Percentiles rank a stretch among this genome's conserved stretches.
These are phyloP conservation scores for Microcebus jonahi DNA, from an alignment of 2,113 vertebrate genomes.

Conservation along the genomic window DNA sequence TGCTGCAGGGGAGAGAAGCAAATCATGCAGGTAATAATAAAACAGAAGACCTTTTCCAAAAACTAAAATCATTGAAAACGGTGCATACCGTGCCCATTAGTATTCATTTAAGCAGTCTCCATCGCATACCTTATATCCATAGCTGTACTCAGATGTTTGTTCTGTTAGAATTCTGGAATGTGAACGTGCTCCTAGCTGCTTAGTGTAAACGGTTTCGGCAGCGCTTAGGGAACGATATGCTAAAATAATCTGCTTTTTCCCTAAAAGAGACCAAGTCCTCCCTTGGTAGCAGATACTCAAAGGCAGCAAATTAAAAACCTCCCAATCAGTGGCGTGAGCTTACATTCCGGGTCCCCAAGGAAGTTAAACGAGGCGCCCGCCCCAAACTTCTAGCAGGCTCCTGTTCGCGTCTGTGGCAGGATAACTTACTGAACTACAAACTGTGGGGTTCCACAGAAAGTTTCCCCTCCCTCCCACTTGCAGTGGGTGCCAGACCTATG, in stretches of 20 bases:
- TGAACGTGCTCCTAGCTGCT: not conserved
- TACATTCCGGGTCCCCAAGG: not conserved
- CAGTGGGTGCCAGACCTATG: too few species aligned
- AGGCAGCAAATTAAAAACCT: not conserved
- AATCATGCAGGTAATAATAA: constrained; percentile 81
- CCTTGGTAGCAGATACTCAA: not conserved
- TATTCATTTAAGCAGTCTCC: constrained; percentile 48
- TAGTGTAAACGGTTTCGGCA: not conserved
- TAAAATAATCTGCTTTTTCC: not conserved
- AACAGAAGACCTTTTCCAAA: constrained; percentile 67
- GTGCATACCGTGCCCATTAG: constrained; percentile 77
- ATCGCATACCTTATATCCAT: not conserved
- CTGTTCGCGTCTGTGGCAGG: rapidly evolving
- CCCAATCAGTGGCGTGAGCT: rapidly evolving
- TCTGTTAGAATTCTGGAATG: constrained; percentile 58
- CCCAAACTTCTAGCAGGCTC: too few species aligned
- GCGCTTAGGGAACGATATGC: not conserved
- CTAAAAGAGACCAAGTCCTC: not conserved
- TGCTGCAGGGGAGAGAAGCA: constrained; percentile 69
- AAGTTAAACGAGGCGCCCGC: not conserved
- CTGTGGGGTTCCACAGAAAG: rapidly evolving
- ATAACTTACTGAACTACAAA: rapidly evolving
- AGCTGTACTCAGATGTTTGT: constrained; percentile 1
- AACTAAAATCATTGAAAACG: constrained; percentile 61
- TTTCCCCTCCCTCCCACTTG: too few species aligned